phyloP scores from a whole-genome alignment of 2,888 invertebrate genomes.

The Trachelus troglodyta region DNA sequence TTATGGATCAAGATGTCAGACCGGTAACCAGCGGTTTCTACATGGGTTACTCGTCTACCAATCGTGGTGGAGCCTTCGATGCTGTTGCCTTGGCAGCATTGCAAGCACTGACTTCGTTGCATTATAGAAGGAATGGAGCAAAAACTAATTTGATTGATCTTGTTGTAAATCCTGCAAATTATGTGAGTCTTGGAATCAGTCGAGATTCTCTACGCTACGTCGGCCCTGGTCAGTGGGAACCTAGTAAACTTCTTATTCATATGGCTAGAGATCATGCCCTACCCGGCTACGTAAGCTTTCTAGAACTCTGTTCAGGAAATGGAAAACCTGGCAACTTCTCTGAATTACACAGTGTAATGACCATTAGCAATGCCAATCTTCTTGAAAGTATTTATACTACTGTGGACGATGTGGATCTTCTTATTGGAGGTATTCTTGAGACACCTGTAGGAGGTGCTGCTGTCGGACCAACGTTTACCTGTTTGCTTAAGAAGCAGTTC shows the following conservation, averaged over 20 bases:
- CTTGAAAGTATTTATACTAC: constrained; percentile 65
- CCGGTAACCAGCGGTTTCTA: constrained; percentile 78
- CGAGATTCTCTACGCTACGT: constrained; percentile 61
- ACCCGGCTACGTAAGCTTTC: constrained; percentile 77
- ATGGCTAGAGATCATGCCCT: constrained; percentile 85
- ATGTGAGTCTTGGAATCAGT: constrained; percentile 71
- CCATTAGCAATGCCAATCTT: constrained; percentile 33
- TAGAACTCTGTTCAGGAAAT: constrained; percentile 70
- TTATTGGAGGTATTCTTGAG: constrained; percentile 87
- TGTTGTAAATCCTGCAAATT: constrained; percentile 74
- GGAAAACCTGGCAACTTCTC: constrained; percentile 39
- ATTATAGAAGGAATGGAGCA: constrained; percentile 74
- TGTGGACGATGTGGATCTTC: constrained; percentile 84
- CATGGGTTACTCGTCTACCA: constrained; percentile 83
- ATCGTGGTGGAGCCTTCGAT: constrained; percentile 81
- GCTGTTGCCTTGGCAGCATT: constrained; percentile 81
- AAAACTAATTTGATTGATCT: constrained; percentile 69
- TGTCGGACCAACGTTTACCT: constrained; percentile 90
- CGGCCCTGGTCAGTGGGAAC: constrained; percentile 60
- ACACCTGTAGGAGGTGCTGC: constrained; percentile 82
- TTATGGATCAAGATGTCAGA: constrained; percentile 73
- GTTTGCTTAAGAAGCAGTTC: constrained; percentile 86
- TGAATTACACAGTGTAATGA: constrained; percentile 45
- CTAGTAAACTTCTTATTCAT: constrained; percentile 69
- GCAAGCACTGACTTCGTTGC: constrained; percentile 81